Evolutionary conservation across 2,888 invertebrate species (phyloP).

Genomic region (Drosophila colorata): DNA sequence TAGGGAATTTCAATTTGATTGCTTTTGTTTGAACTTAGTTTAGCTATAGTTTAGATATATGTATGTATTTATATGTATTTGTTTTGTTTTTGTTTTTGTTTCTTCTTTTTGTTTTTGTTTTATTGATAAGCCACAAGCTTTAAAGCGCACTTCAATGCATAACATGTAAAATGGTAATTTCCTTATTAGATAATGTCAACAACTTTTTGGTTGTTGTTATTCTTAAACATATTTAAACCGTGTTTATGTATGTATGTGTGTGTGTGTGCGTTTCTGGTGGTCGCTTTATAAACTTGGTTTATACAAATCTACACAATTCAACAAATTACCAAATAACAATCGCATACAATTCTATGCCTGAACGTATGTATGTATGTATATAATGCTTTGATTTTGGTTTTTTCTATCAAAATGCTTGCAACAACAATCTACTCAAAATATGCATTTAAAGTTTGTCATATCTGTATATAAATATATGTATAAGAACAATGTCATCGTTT

Average conservation of each 20-base stretch:
- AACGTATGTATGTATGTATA: slow-evolving; percentile 27
- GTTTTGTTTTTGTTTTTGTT: slow-evolving; percentile 18
- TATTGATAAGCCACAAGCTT: slow-evolving; percentile 75
- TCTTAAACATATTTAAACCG: slow-evolving; percentile 29
- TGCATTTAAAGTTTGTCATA: slow-evolving; percentile 41
- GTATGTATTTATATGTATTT: slow-evolving; percentile 41
- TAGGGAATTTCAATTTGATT: slow-evolving; percentile 67
- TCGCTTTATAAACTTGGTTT: slow-evolving; percentile 55
- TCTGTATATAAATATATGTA: slow-evolving; percentile 35
- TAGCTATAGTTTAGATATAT: slow-evolving; percentile 34
- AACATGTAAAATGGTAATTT: slow-evolving; percentile 45
- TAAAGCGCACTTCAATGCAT: slow-evolving; percentile 75
- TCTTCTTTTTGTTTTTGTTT: slow-evolving; percentile 28
- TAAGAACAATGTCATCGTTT: slow-evolving; percentile 26
- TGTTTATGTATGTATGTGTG: slow-evolving; percentile 21
- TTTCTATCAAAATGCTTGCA: slow-evolving; percentile 65
- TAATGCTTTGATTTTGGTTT: slow-evolving; percentile 24
- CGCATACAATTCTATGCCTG: slow-evolving; percentile 28
- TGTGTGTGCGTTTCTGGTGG: slow-evolving; percentile 27
- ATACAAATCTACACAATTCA: slow-evolving; percentile 68
- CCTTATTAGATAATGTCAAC: slow-evolving; percentile 34
- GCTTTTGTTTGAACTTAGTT: slow-evolving; percentile 71
- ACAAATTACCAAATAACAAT: slow-evolving; percentile 77
- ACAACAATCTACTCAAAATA: slow-evolving; percentile 74
- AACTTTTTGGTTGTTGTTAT: slow-evolving; percentile 18